Evolutionary conservation across 2,113 vertebrate genomes (phyloP).

Genomic region (Pionites leucogaster): DNA sequence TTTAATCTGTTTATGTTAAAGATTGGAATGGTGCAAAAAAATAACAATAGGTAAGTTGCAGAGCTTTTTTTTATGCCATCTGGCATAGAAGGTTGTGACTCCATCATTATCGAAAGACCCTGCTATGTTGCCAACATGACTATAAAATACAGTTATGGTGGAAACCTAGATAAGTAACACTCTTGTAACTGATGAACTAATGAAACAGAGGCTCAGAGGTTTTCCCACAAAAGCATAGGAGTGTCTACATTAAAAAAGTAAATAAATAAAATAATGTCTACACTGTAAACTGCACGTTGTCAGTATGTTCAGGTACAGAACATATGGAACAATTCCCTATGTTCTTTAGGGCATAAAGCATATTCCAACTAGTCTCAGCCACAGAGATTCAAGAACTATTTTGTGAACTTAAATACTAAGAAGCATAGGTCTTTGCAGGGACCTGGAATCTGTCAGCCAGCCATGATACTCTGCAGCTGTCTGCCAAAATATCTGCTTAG

Average conservation of each 20-base stretch:
- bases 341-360: neutral
- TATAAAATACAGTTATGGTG: neutral
- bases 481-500: neutral
- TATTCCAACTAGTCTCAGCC: neutral
- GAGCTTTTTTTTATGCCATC: neutral
- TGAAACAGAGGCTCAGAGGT: neutral
- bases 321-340: neutral
- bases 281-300: neutral
- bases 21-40: neutral
- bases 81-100: neutral
- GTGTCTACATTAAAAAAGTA: neutral
- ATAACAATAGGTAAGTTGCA: neutral
- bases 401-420: neutral
- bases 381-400: neutral
- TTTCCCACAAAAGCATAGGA: neutral
- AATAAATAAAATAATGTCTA: neutral
- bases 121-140: neutral
- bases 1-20: neutral
- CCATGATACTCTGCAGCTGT: neutral
- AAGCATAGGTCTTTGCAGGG: neutral
- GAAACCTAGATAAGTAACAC: neutral
- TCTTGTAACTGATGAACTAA: neutral
- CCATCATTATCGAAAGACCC: neutral
- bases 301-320: neutral
- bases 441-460: neutral